Conservation (phyloP, 2,113 vertebrate genomes). For the Bubo scandiacus region DNA sequence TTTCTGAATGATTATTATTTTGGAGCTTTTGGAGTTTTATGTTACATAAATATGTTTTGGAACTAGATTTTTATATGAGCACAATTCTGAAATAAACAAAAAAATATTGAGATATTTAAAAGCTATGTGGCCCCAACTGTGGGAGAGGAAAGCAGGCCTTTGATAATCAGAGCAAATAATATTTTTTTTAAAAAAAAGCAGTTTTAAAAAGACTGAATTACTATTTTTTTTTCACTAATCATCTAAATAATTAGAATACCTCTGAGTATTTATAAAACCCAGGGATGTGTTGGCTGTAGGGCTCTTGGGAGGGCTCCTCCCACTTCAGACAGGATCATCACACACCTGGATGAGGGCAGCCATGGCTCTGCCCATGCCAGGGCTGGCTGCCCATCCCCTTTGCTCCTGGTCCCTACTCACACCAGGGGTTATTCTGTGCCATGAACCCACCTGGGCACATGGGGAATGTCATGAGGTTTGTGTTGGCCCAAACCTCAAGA, state of each 20-base stretch:
- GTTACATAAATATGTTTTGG: not conserved
- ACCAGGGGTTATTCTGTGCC: not conserved
- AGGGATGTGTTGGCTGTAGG: not conserved
- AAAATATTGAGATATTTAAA: not conserved
- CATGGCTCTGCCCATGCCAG: rapidly evolving
- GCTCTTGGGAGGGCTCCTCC: not conserved
- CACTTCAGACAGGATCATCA: not conserved
- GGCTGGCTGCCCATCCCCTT: not conserved
- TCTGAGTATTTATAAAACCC: not conserved
- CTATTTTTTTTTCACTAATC: not conserved
- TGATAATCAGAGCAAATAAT: not conserved
- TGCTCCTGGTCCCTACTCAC: not conserved
- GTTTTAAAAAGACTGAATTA: not conserved
- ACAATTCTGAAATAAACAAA: not conserved
- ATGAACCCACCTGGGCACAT: too few relatives aligned
- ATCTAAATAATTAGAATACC: not conserved
- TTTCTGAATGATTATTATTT: not conserved
- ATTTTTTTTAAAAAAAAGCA: not conserved
- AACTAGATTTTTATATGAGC: not conserved
- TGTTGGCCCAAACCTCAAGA: not conserved
- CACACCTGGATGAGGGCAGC: rapidly evolving
- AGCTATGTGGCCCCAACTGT: not conserved
- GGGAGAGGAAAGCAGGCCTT: not conserved
- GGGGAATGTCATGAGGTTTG: not conserved
- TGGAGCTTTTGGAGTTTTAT: not conserved